Conservation (phyloP, 2,797 vertebrate species). For the Phoeniculus purpureus region DNA sequence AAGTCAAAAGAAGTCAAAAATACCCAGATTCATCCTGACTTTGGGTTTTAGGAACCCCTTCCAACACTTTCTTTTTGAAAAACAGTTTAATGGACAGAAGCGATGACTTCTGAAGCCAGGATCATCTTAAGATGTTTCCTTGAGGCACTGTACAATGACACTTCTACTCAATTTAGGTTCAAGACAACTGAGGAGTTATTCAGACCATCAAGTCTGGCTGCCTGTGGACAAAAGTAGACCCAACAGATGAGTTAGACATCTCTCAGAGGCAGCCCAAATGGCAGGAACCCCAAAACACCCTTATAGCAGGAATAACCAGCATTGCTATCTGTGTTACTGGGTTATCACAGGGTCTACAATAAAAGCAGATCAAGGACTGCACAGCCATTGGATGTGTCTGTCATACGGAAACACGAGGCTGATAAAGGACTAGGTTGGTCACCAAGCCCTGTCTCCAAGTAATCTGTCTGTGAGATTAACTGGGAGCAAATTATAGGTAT, state of each 20-base stretch:
- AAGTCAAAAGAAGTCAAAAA: background rate
- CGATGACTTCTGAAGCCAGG: background rate
- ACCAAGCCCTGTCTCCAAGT: conserved; percentile 12
- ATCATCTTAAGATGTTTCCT: background rate
- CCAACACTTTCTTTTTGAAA: background rate
- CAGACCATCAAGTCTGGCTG: background rate
- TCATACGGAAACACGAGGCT: background rate
- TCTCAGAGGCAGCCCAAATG: background rate
- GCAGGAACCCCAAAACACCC: background rate
- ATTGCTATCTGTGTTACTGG: background rate
- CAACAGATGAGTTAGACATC: background rate
- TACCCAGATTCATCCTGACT: background rate
- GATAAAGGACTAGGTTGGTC: conserved; percentile 12
- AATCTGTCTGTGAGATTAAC: conserved; percentile 18
- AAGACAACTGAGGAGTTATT: background rate
- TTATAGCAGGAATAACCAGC: background rate
- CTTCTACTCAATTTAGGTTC: background rate
- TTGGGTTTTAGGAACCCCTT: background rate
- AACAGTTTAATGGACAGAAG: background rate
- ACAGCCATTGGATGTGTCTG: background rate
- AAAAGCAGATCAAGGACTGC: background rate
- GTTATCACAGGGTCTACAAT: background rate
- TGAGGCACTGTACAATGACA: background rate
- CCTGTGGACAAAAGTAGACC: background rate
- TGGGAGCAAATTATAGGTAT: conserved; percentile 53